A percentile compares a stretch with the other conserved stretches of the same genome.
Evolutionary conservation across 2,113 vertebrate species (phyloP).

Genomic region (Formicarius rufipectus): DNA sequence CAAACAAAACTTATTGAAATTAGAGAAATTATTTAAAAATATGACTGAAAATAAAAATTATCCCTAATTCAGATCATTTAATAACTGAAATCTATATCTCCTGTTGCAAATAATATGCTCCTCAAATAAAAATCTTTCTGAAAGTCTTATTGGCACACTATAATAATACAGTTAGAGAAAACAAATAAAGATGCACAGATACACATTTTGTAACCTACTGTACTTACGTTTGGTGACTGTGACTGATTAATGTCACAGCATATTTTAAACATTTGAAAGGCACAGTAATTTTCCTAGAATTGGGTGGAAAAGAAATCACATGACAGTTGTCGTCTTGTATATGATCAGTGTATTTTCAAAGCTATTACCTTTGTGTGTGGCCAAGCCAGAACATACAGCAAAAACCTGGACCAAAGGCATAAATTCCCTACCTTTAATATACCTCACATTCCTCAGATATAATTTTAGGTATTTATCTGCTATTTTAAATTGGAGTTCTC

Average conservation of each 20-base stretch:
- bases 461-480: not conserved
- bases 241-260: not conserved
- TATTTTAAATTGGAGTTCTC: not conserved
- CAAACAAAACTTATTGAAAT: not conserved
- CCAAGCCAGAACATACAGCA: not conserved
- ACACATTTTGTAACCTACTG: not conserved
- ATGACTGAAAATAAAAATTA: not conserved
- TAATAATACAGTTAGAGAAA: not conserved
- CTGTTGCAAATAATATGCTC: not conserved
- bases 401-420: not conserved
- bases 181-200: not conserved
- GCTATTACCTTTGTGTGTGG: not conserved
- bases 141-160: not conserved
- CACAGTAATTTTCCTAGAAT: not conserved
- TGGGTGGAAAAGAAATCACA: not conserved
- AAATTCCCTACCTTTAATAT: fast-evolving
- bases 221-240: not conserved
- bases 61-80: not conserved
- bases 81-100: not conserved
- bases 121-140: not conserved
- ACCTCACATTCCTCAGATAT: not conserved
- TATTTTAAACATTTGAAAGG: not conserved
- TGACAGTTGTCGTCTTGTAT: not conserved
- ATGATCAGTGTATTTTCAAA: not conserved
- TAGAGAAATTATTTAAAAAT: not conserved